Evolutionary conservation across 2,113 vertebrate species (phyloP), one percentile per base, ranked within the genome.

Genomic region (Nothocercus nigrocapillus): DNA sequence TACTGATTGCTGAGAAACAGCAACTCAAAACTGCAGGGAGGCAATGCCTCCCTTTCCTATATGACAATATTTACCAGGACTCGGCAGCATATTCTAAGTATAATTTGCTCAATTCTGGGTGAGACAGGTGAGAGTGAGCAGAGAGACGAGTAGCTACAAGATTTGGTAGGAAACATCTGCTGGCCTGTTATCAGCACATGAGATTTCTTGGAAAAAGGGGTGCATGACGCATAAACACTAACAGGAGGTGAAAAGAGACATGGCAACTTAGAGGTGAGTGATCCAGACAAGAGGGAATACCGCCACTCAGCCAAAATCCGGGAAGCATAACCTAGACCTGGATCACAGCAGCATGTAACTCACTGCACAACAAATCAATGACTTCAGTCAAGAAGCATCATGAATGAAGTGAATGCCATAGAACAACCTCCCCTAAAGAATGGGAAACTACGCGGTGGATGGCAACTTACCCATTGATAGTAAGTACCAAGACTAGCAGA

Each of bases 101-200:
- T 45, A 85, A 76, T 49, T 13, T 51, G 24, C 34, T 67, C 11
- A 3, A 2, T 79, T 38, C n/a, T 45, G 8, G 5, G 7, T 0
- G 4, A 78, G 34, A 28, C 32, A 72, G 28, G 14, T 92, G 77
- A 61, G 61, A 63, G 45, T 92, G 47, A 11, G 89, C 83, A 77
- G 84, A 85, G 47, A 89, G 81, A 84, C 7, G 7, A 92, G 53
- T 93, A 92, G 77, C 86, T 49, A 79, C 34, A 90, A 68, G 74
- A 84, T 69, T 88, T 87, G 44, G 69, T 82, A 89, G 66, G 53
- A 89, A 96, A 90, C 77, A 94, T 77, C 90, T 90, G 86, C 89
- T 82, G 69, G 34, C 28, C 66, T 94, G 56, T 72, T 90, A 86
- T 6, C 10, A 3, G 77, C 30, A 18, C 69, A 53, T 10, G 47